Percentiles rank a stretch among this genome's conserved stretches.
These are phyloP conservation scores for Rhinopomastus cyanomelas DNA, from an alignment of 2,113 vertebrate species.

Conservation along the genomic window DNA sequence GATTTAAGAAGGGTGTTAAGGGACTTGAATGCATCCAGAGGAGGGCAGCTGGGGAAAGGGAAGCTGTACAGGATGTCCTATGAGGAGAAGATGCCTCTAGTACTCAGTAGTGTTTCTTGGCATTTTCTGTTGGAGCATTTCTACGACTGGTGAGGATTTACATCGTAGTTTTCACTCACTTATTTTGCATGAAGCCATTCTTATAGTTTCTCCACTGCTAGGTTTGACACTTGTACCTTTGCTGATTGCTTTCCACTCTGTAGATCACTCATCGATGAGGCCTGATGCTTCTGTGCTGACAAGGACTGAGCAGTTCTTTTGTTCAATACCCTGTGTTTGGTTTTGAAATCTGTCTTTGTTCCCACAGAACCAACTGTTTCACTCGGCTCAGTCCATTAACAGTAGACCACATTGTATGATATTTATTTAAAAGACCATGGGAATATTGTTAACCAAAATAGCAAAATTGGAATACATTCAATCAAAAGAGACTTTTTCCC, in stretches of 20 bases:
- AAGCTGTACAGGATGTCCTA: neutral
- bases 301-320: neutral
- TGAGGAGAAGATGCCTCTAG: neutral
- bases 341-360: slow-evolving; percentile 36
- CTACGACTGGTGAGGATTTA: neutral
- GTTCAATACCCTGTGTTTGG: neutral
- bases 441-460: slow-evolving; percentile 50
- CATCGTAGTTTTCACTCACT: rapidly evolving
- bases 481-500: slow-evolving; percentile 1
- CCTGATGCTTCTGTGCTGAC: neutral
- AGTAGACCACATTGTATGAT: slow-evolving; percentile 10
- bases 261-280: neutral
- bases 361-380: slow-evolving; percentile 3
- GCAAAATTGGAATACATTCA: slow-evolving; percentile 33
- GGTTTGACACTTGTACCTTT: neutral
- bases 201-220: neutral
- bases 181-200: neutral
- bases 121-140: neutral
- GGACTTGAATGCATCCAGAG: neutral
- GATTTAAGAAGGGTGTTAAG: neutral
- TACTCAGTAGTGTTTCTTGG: neutral
- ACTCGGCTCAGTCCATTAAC: slow-evolving; percentile 10
- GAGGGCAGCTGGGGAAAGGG: neutral
- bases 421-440: slow-evolving; percentile 39
- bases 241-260: neutral